Conservation (phyloP, 2,888 invertebrate genomes). For the Apantesis nais region DNA sequence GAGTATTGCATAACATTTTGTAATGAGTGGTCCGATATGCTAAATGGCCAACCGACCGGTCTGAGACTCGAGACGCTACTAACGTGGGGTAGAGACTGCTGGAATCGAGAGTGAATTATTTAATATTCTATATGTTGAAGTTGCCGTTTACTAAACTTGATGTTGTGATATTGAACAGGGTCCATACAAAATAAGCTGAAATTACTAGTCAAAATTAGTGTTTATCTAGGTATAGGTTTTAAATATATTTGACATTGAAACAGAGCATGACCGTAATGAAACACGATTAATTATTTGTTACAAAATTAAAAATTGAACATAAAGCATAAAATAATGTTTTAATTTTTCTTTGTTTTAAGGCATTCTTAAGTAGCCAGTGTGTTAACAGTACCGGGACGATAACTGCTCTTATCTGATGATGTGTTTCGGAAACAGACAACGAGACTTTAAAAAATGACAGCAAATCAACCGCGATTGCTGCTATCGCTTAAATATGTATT, state of each 20-base stretch:
- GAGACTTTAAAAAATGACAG: no score
- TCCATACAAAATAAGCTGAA: neutral
- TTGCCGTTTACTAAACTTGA: neutral
- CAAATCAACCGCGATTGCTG: no score
- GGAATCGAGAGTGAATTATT: neutral
- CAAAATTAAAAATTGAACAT: no score
- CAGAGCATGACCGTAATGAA: neutral
- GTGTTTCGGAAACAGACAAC: no score
- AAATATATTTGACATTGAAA: neutral
- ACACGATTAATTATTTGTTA: no score
- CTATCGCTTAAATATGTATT: no score
- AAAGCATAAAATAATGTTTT: no score
- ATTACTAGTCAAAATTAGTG: neutral
- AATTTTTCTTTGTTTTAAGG: no score
- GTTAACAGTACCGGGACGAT: no score
- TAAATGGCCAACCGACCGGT: constrained; percentile 50
- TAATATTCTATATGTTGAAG: constrained; percentile 3
- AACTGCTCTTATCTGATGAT: no score
- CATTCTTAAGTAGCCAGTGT: no score
- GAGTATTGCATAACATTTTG: constrained; percentile 64
- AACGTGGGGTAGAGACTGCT: constrained; percentile 77
- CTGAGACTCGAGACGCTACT: constrained; percentile 55
- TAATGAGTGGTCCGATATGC: constrained; percentile 48
- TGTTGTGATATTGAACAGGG: neutral
- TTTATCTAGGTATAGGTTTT: neutral